Base-by-base conservation (phyloP, 2,888 invertebrate genomes). In the Marronus borbonicus region DNA sequence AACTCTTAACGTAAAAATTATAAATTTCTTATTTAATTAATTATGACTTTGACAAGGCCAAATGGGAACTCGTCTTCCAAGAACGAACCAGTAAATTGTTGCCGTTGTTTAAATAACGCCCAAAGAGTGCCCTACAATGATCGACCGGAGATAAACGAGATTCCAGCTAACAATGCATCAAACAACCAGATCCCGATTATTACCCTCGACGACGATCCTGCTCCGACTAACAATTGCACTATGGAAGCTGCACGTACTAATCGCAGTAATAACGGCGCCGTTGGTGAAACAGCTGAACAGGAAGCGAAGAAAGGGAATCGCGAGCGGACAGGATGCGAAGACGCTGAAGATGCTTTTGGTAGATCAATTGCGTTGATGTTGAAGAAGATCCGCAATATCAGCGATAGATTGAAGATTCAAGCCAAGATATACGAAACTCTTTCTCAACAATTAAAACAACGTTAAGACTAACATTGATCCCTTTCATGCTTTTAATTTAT, bases 281-380 rank as follows among this genome's bases (percentile, higher is more conserved):
- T 12, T 44, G 44, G 12, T 2, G 12, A 12, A 12, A 12, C 44
- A 12, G 8, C 8, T 44, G 12, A 8, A 36, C 31, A 36, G 44
- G 1, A 44, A 44, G 8, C 8, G 12, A 8, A 44, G 10, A 44
- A 12, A 10, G 8, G 1, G 12, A 44, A 44, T 44, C 44, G 44
- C 8, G 10, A 44, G 44, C 44, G 2, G 1, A 44, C 10, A 44
- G 44, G 8, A 12, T 12, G 44, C 8, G 39, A 66, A n/a, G 65
- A 66, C 20, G 39, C 65, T 14, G 68, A 49, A 28, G 49, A 20
- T 50, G 68, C 68, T 28, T 68, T 68, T 28, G 68, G 68, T 14
- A 68, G 68, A n/a, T 8, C 68, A 12, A 31, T 68, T 3, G 68
- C 20, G 5, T 50, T 68, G 24, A 68, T 68, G 68, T 39, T 68